A percentile compares a stretch with the other conserved stretches of the same genome.
Evolutionary conservation across 2,888 invertebrate genomes (phyloP).

Genomic region (Odontocerum albicorne): DNA sequence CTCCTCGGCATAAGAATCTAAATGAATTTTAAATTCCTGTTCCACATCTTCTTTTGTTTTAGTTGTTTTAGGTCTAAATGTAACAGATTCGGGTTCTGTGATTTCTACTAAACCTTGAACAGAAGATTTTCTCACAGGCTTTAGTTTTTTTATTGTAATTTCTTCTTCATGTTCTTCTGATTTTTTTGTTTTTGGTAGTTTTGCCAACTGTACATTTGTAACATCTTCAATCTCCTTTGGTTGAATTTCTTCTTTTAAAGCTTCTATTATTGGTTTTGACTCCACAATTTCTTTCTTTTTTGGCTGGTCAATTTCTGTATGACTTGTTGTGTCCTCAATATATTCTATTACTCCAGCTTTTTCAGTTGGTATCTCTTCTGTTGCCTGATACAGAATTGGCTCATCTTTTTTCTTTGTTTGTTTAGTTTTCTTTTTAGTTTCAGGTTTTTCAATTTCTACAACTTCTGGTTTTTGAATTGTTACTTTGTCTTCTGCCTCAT

Average conservation of each 20-base stretch:
- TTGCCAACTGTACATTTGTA: constrained; percentile 50
- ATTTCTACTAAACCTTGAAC: constrained; percentile 69
- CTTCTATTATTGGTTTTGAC: too few species aligned
- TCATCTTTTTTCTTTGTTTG: background rate
- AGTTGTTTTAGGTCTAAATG: constrained; percentile 73
- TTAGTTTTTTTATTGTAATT: constrained; percentile 74
- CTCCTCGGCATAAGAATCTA: constrained; percentile 85
- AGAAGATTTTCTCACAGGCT: constrained; percentile 65
- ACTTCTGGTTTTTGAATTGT: constrained; percentile 42
- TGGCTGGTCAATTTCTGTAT: background rate
- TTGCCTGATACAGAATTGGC: background rate
- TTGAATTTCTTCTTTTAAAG: too few species aligned
- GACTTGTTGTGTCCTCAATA: background rate
- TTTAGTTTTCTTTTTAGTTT: background rate
- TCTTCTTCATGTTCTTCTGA: constrained; percentile 61
- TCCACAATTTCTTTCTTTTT: constrained; percentile 3
- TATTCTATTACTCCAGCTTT: background rate
- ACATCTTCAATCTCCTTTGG: constrained; percentile 39
- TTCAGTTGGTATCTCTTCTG: background rate
- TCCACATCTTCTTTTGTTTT: constrained; percentile 86
- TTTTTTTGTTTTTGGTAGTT: constrained; percentile 52
- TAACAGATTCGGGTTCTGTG: constrained; percentile 76
- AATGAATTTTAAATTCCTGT: constrained; percentile 84
- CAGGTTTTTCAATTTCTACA: constrained; percentile 34
- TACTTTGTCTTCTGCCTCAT: constrained; percentile 49